A percentile compares a stretch with the other conserved stretches of the same genome.
These are phyloP conservation scores for Allygus modestus DNA, from an alignment of 2,888 invertebrate species.

Conservation along the genomic window DNA sequence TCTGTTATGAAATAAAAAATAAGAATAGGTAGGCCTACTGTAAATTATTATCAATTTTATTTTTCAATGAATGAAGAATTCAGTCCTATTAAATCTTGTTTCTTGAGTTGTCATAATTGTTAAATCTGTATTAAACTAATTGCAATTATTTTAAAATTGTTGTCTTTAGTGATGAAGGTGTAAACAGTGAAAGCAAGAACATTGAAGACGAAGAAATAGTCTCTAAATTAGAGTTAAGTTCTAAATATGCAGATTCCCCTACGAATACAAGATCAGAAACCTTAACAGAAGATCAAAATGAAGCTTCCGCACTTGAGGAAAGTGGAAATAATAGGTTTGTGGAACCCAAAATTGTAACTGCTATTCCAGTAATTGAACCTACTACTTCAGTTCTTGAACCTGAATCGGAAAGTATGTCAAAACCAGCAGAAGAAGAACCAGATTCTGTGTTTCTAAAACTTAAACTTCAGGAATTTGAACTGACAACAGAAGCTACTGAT, in stretches of 20 bases:
- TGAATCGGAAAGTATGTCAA: background rate
- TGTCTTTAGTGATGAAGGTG: constrained; percentile 7
- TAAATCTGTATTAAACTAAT: too few relatives aligned
- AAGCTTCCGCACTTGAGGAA: background rate
- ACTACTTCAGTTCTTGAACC: background rate
- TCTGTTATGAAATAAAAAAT: too few relatives aligned
- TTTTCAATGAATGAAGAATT: too few relatives aligned
- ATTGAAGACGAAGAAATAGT: background rate
- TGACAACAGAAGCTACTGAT: background rate
- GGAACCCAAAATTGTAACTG: background rate
- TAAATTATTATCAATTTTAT: too few relatives aligned
- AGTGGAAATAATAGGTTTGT: background rate
- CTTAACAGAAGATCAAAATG: background rate
- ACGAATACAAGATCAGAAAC: background rate
- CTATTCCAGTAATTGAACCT: background rate
- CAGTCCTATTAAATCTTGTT: too few relatives aligned
- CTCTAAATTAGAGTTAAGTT: background rate
- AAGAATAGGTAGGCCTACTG: too few relatives aligned
- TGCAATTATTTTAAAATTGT: background rate
- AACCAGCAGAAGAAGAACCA: background rate
- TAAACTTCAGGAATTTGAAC: background rate
- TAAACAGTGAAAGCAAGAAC: background rate
- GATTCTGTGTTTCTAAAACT: background rate
- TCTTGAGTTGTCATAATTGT: too few relatives aligned
- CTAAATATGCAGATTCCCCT: background rate